Evolutionary conservation across 2,113 vertebrate genomes (phyloP).

Genomic region (Pteruthius melanotis): DNA sequence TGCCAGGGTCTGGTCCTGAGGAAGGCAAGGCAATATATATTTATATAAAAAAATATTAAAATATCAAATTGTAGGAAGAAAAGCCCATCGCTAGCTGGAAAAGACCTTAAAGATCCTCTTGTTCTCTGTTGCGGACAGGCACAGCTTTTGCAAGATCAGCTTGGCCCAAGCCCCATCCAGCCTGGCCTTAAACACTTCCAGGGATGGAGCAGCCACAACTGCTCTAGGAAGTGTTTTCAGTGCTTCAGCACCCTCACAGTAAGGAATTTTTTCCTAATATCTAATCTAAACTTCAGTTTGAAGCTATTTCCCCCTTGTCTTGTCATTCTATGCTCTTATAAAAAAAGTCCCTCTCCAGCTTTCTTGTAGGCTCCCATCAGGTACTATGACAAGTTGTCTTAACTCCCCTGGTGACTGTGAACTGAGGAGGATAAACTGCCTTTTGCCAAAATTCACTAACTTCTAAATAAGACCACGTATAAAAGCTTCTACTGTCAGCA

Average conservation of each 20-base stretch:
- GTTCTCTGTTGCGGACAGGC: not conserved
- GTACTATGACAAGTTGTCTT: not conserved
- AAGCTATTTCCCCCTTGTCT: not conserved
- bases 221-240: not conserved
- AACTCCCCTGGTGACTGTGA: not conserved
- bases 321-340: not conserved
- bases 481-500: not conserved
- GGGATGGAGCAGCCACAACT: not conserved
- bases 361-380: not conserved
- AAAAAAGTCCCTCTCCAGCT: not conserved
- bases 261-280: not conserved
- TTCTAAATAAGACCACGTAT: not conserved
- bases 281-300: not conserved
- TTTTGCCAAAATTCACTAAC: not conserved
- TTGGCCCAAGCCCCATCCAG: not conserved
- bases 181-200: not conserved
- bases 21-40: not conserved
- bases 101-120: not conserved
- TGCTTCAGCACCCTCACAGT: not conserved
- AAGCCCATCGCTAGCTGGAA: not conserved
- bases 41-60: not conserved
- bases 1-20: constrained; percentile 88
- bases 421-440: not conserved
- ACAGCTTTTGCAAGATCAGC: not conserved
- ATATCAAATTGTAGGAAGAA: accelerated